Conservation (phyloP, 2,113 vertebrate genomes). For the Gallinago media region DNA sequence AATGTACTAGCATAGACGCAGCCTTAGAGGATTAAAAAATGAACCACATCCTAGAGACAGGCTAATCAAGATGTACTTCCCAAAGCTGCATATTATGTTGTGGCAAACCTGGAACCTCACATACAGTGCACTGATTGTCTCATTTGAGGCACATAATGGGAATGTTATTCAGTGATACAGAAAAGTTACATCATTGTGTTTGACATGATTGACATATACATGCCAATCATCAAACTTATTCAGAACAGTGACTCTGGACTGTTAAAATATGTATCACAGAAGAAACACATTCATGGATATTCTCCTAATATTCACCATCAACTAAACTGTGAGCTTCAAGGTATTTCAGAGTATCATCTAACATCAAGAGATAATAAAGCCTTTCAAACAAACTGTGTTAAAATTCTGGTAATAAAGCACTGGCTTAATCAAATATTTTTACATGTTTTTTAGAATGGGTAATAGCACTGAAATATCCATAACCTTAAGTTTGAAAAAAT, state of each 20-base stretch:
- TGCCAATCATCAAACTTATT: not conserved
- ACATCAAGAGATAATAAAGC: not conserved
- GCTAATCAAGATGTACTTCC: not conserved
- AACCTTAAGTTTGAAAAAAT: not conserved
- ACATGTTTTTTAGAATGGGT: not conserved
- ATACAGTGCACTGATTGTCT: not conserved
- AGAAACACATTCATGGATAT: not conserved
- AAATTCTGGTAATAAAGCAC: not conserved
- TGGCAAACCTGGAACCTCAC: not conserved
- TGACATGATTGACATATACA: not conserved
- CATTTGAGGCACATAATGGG: not conserved
- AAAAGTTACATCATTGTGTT: not conserved
- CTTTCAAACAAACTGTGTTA: not conserved
- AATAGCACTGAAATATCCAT: not conserved
- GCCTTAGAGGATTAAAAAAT: not conserved
- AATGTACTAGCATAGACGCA: not conserved
- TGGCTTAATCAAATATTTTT: not conserved
- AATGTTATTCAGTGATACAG: not conserved
- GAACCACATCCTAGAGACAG: not conserved
- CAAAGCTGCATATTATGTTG: not conserved
- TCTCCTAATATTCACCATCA: not conserved
- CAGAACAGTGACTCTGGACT: not conserved
- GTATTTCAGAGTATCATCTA: not conserved
- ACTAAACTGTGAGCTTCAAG: not conserved
- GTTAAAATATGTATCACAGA: not conserved